Evolutionary conservation across 2,888 invertebrate genomes (phyloP).

Genomic region (Litoditis marina): DNA sequence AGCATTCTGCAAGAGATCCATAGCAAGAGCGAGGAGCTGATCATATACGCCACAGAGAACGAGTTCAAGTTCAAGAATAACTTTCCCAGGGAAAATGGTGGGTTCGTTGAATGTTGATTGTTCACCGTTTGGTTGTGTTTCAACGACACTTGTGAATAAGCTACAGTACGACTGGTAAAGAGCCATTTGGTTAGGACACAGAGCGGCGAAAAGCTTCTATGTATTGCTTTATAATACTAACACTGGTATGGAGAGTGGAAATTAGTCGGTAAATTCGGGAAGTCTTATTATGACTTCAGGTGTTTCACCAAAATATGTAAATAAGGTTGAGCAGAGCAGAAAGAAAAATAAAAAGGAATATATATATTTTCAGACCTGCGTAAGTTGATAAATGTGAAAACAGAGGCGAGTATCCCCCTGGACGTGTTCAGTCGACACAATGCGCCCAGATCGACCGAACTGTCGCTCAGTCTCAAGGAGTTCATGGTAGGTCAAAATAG

Average conservation of each 20-base stretch:
- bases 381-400: slow-evolving; percentile 6
- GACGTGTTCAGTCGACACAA: not conserved
- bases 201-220: no score
- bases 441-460: not conserved
- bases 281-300: no score
- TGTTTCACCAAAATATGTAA: no score
- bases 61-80: slow-evolving; percentile 14
- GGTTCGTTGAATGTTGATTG: not conserved
- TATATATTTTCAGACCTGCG: no score
- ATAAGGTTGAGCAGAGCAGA: no score
- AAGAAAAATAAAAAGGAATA: no score
- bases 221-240: no score
- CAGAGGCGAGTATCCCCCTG: slow-evolving; percentile 4
- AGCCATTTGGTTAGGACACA: no score
- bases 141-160: not conserved
- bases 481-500: slow-evolving; percentile 6
- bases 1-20: not conserved
- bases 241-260: no score
- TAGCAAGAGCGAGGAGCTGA: slow-evolving; percentile 10
- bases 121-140: not conserved
- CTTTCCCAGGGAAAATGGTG: slow-evolving; percentile 1
- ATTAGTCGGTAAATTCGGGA: no score
- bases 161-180: no score
- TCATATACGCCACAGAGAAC: slow-evolving; percentile 6
- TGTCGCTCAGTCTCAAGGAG: slow-evolving; percentile 9